These are phyloP conservation scores for Alouatta palliata DNA, from an alignment of 2,113 vertebrate species.

Conservation along the genomic window DNA sequence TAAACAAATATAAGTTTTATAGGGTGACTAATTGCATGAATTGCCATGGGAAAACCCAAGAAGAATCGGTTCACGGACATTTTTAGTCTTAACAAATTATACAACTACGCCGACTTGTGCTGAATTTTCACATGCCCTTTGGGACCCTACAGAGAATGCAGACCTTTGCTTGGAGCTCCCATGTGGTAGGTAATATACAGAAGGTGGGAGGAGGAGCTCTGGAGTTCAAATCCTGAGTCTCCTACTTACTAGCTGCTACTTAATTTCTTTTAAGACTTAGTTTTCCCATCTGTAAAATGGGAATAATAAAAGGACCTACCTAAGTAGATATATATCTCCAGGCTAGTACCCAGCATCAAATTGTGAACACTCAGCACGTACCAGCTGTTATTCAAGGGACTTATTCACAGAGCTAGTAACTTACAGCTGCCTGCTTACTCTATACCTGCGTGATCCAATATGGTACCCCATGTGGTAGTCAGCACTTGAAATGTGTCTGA, in stretches of 20 bases:
- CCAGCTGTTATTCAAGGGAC: background rate
- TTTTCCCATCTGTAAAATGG: background rate
- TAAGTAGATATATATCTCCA: background rate
- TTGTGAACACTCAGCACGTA: background rate
- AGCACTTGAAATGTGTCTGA: background rate
- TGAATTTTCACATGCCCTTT: background rate
- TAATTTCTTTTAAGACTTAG: background rate
- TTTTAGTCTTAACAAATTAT: background rate
- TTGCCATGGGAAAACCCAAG: conserved; percentile 18
- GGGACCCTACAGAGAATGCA: background rate
- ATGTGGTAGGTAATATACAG: rapidly evolving
- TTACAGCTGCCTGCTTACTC: background rate
- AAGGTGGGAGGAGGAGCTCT: background rate
- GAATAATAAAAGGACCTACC: background rate
- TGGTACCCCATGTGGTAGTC: rapidly evolving
- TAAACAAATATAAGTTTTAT: conserved; percentile 66
- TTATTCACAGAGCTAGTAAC: background rate
- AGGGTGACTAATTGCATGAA: background rate
- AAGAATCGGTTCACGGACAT: background rate
- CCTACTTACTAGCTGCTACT: background rate
- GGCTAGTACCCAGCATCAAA: background rate
- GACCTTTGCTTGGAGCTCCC: background rate
- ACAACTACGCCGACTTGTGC: background rate
- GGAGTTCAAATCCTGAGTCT: background rate
- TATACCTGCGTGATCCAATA: rapidly evolving